These are phyloP conservation scores for Euborellia annulipes DNA, from an alignment of 1,140 invertebrate genomes.

Conservation along the genomic window DNA sequence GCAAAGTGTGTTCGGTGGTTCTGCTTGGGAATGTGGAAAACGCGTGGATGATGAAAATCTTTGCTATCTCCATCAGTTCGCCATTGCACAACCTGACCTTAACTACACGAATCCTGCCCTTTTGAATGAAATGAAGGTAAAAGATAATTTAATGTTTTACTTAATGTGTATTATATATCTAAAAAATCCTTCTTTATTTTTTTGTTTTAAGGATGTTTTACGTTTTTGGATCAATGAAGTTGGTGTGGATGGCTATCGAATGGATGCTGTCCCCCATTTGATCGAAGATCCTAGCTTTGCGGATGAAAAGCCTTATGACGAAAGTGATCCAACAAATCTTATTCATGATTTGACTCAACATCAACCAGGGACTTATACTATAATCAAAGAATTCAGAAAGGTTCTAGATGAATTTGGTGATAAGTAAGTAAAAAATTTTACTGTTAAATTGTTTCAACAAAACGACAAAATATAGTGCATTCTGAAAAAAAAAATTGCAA, in stretches of 20 bases:
- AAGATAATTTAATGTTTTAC: too few relatives aligned
- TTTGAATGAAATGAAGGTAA: slow-evolving; percentile 36
- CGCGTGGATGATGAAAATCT: slow-evolving; percentile 33
- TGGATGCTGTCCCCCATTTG: slow-evolving; percentile 42
- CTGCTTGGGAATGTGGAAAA: slow-evolving; percentile 51
- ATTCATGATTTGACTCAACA: slow-evolving; percentile 23
- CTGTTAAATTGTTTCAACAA: too few relatives aligned
- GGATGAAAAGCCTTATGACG: slow-evolving; percentile 37
- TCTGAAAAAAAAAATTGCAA: too few relatives aligned
- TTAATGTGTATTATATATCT: neutral
- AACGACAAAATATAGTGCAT: too few relatives aligned
- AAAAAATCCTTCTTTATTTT: neutral
- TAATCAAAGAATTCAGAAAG: slow-evolving; percentile 26
- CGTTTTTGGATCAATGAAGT: slow-evolving; percentile 54
- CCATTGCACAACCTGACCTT: slow-evolving; percentile 40
- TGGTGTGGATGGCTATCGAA: slow-evolving; percentile 60
- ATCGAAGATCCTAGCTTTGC: slow-evolving; percentile 38
- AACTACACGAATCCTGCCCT: slow-evolving; percentile 43
- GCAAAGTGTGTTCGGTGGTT: slow-evolving; percentile 30
- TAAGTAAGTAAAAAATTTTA: neutral
- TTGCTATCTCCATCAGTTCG: slow-evolving; percentile 44
- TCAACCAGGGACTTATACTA: slow-evolving; percentile 33
- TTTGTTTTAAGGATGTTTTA: slow-evolving; percentile 36
- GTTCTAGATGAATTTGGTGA: slow-evolving; percentile 12
- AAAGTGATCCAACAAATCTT: slow-evolving; percentile 14